Conservation (phyloP, 2,888 invertebrate species). For the Gandaritis pyraliata region DNA sequence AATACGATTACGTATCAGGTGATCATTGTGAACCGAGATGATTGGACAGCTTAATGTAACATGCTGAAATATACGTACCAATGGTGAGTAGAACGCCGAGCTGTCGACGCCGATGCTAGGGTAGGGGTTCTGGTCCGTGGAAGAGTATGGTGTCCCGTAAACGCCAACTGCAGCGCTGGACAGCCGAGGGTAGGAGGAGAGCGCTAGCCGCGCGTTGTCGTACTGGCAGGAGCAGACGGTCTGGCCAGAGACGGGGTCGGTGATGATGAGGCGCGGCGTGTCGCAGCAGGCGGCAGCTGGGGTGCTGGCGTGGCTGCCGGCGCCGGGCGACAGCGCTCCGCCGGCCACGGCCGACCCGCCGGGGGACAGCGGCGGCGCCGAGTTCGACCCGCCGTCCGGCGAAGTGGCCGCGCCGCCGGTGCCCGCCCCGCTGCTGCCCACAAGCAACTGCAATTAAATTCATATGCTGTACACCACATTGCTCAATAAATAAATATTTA, state of each 20-base stretch:
- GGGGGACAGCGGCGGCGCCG: constrained; percentile 89
- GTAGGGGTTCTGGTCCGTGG: constrained; percentile 96
- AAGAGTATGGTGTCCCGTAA: constrained; percentile 94
- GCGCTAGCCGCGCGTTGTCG: constrained; percentile 93
- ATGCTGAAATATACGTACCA: constrained; percentile 88
- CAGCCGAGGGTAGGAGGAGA: constrained; percentile 91
- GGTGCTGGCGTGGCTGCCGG: constrained; percentile 80
- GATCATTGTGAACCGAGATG: constrained; percentile 3
- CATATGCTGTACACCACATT: constrained; percentile 3
- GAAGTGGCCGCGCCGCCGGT: constrained; percentile 90
- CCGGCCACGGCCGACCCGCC: constrained; percentile 87
- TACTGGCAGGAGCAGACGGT: constrained; percentile 97
- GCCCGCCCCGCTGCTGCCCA: constrained; percentile 90
- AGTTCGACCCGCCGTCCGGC: constrained; percentile 87
- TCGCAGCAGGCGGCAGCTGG: constrained; percentile 91
- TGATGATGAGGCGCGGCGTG: constrained; percentile 95
- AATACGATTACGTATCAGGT: constrained; percentile 8
- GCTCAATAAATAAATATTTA: neutral
- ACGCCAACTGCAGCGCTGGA: constrained; percentile 91
- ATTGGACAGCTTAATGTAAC: constrained; percentile 9
- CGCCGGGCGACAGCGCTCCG: constrained; percentile 85
- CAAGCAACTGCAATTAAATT: constrained; percentile 85
- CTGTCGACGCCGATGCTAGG: constrained; percentile 97
- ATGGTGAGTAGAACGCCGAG: constrained; percentile 96
- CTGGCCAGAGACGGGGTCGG: constrained; percentile 96